Conservation (phyloP, 2,888 invertebrate species). For the Leptinotarsa juncta region DNA sequence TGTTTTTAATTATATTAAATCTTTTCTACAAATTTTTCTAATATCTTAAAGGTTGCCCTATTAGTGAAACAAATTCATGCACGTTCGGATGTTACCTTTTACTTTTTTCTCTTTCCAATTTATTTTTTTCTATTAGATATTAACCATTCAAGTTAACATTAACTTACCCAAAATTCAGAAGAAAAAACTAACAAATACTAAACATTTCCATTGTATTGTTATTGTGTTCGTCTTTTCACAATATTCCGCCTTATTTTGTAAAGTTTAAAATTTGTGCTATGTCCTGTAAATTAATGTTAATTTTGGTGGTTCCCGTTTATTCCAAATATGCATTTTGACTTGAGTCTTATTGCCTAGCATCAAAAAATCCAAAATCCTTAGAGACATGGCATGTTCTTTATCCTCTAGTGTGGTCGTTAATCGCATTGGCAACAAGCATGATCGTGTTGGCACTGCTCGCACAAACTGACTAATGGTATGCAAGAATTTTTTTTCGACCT, state of each 20-base stretch:
- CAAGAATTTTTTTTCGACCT: constrained; percentile 52
- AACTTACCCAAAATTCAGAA: constrained; percentile 40
- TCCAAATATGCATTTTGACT: constrained; percentile 52
- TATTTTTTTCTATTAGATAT: constrained; percentile 45
- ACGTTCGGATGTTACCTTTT: constrained; percentile 11
- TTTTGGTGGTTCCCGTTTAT: constrained; percentile 54
- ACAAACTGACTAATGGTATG: constrained; percentile 65
- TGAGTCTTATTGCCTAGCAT: constrained; percentile 59
- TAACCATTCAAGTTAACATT: constrained; percentile 54
- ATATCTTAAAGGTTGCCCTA: too few species aligned
- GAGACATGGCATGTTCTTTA: constrained; percentile 66
- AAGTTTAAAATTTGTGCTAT: background rate
- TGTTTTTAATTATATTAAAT: too few species aligned
- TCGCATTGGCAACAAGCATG: constrained; percentile 67
- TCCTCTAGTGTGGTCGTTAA: constrained; percentile 65
- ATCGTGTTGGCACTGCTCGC: constrained; percentile 66
- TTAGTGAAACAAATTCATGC: constrained; percentile 16
- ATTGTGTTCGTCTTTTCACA: constrained; percentile 25
- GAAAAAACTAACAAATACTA: constrained; percentile 52
- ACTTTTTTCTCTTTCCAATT: constrained; percentile 29
- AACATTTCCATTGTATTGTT: constrained; percentile 20
- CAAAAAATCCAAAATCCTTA: constrained; percentile 60
- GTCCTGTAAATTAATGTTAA: constrained; percentile 58
- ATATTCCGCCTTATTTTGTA: constrained; percentile 22
- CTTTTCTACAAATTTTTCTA: too few species aligned